phyloP scores from a whole-genome alignment of 2,888 invertebrate genomes.

The Taenaris catops region DNA sequence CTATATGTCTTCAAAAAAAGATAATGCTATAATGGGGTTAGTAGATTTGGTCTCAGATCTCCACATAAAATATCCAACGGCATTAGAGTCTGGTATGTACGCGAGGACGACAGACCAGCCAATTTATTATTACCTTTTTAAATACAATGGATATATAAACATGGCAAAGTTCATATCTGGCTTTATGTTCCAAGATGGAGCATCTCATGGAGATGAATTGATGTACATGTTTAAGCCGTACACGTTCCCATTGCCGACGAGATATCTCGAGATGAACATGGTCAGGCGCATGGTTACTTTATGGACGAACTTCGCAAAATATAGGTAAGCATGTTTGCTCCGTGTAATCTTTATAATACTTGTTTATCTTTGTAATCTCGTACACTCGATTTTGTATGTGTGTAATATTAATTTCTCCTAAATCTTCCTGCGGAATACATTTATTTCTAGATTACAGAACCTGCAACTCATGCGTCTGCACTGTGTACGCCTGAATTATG shows the following conservation, averaged over 20 bases:
- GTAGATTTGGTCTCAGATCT: slow-evolving; percentile 64
- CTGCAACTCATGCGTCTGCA: too few relatives aligned
- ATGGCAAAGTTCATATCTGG: slow-evolving; percentile 58
- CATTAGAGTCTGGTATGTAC: slow-evolving; percentile 55
- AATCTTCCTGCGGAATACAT: too few relatives aligned
- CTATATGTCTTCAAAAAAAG: slow-evolving; percentile 51
- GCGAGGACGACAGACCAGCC: slow-evolving; percentile 50
- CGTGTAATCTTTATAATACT: too few relatives aligned
- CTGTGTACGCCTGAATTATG: too few relatives aligned
- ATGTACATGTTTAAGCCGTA: slow-evolving; percentile 67
- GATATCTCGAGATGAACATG: slow-evolving; percentile 49
- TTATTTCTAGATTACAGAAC: too few relatives aligned
- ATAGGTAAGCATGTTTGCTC: slow-evolving; percentile 52
- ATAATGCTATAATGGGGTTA: slow-evolving; percentile 59
- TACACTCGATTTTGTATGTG: too few relatives aligned
- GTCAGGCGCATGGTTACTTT: slow-evolving; percentile 56
- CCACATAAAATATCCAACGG: slow-evolving; percentile 58
- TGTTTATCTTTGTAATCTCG: too few relatives aligned
- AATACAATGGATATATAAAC: slow-evolving; percentile 57
- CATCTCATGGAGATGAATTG: slow-evolving; percentile 65
- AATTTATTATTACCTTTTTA: slow-evolving; percentile 62
- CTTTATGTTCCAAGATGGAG: slow-evolving; percentile 44
- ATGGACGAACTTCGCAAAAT: slow-evolving; percentile 73
- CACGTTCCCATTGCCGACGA: slow-evolving; percentile 52
- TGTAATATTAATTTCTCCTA: too few relatives aligned